phyloP scores from a whole-genome alignment of 2,797 vertebrate species.

The Enteromius paludinosus region DNA sequence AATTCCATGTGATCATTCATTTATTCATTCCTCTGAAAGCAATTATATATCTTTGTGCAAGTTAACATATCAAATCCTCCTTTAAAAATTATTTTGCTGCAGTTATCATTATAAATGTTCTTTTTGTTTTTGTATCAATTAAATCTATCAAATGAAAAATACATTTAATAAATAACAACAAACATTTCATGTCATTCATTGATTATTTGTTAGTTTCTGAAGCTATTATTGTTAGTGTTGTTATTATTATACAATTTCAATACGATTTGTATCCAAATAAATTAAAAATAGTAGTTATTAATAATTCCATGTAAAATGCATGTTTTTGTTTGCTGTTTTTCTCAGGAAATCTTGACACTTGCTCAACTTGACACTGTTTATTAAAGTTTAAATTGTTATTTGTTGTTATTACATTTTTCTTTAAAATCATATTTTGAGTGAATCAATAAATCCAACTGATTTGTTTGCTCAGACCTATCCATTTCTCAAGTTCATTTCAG shows the following conservation, averaged over 20 bases:
- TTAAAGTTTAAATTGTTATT: background rate
- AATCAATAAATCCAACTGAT: background rate
- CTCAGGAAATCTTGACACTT: background rate
- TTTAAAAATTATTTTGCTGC: background rate
- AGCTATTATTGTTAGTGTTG: background rate
- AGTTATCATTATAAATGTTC: background rate
- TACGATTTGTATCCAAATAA: background rate
- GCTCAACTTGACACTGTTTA: background rate
- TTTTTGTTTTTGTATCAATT: background rate
- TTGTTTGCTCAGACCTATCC: background rate
- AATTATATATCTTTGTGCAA: background rate
- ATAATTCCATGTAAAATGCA: background rate
- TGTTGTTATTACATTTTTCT: background rate
- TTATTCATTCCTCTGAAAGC: background rate
- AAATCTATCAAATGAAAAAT: background rate
- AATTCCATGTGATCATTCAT: background rate
- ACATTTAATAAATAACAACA: background rate
- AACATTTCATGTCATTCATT: background rate
- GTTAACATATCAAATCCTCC: background rate
- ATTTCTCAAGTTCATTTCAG: background rate
- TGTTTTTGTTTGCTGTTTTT: background rate
- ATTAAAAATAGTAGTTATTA: background rate
- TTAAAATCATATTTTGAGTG: background rate
- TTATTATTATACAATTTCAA: background rate
- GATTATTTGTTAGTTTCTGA: background rate